These are phyloP conservation scores for Coregonus ussuriensis DNA, from an alignment of 2,797 vertebrate genomes.

Conservation along the genomic window DNA sequence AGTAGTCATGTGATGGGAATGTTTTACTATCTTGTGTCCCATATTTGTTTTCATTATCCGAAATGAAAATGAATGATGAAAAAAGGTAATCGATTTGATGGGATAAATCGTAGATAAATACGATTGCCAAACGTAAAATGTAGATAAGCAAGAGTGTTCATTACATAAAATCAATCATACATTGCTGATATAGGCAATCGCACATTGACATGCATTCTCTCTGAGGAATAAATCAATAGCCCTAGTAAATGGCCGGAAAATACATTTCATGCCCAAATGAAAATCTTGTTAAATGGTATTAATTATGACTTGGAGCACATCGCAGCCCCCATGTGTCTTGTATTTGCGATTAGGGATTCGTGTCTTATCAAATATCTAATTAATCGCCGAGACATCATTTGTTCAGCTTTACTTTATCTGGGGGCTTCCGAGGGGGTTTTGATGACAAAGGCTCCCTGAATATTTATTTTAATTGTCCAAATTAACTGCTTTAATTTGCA, in stretches of 20 bases:
- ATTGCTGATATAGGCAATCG: slow-evolving; percentile 38
- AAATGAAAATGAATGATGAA: slow-evolving; percentile 10
- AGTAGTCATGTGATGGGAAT: slow-evolving; percentile 67
- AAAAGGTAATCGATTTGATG: slow-evolving; percentile 6
- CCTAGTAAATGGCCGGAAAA: slow-evolving; percentile 91
- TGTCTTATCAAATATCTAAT: slow-evolving; percentile 99
- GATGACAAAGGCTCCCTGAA: slow-evolving; percentile 96
- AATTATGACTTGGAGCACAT: slow-evolving; percentile 99
- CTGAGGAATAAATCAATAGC: slow-evolving; percentile 88
- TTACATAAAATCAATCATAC: slow-evolving; percentile 47
- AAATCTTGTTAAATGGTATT: slow-evolving; percentile 99
- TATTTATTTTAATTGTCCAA: slow-evolving; percentile 99
- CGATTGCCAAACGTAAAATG: slow-evolving; percentile 11
- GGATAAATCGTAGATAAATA: background rate
- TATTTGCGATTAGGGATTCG: slow-evolving; percentile 99
- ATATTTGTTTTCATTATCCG: slow-evolving; percentile 9
- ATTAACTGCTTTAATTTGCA: slow-evolving; percentile 99
- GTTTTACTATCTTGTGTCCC: slow-evolving; percentile 32
- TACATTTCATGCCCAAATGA: slow-evolving; percentile 99
- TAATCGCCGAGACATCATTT: slow-evolving; percentile 99
- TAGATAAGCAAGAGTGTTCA: slow-evolving; percentile 16
- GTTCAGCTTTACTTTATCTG: slow-evolving; percentile 97
- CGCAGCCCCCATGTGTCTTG: slow-evolving; percentile 97
- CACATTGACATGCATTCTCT: slow-evolving; percentile 59
- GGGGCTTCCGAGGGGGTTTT: slow-evolving; percentile 89